phyloP scores from a whole-genome alignment of 2,797 vertebrate species.

The Mormyrops attenuatus region DNA sequence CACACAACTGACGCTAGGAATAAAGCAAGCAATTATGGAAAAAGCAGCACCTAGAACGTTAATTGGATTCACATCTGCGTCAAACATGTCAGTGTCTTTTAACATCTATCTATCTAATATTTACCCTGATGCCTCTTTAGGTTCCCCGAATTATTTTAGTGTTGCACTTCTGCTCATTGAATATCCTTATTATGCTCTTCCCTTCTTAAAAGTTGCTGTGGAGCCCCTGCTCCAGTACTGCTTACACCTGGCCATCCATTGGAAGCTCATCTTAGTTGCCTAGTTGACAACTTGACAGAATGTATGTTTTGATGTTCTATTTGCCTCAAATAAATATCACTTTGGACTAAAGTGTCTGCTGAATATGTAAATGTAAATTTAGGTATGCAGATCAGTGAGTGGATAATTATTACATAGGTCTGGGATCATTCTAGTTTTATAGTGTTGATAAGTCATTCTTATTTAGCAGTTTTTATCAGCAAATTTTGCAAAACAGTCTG shows the following conservation, averaged over 20 bases:
- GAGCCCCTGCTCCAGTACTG: not conserved
- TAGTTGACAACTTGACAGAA: not conserved
- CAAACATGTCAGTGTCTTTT: not conserved
- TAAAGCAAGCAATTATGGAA: not conserved
- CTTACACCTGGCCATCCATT: not conserved
- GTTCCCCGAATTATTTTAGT: not conserved
- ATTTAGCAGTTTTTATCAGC: not conserved
- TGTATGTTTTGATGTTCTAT: not conserved
- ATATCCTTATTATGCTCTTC: not conserved
- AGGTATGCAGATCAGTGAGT: not conserved
- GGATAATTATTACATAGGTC: not conserved
- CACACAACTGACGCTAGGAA: not conserved
- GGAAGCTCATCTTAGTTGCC: not conserved
- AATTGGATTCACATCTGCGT: not conserved
- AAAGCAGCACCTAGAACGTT: not conserved
- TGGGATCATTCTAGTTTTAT: not conserved
- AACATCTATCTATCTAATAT: not conserved
- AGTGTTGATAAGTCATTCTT: not conserved
- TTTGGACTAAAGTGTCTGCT: not conserved
- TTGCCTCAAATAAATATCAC: not conserved
- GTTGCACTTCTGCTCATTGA: not conserved
- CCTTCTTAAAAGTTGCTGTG: not conserved
- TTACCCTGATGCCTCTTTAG: not conserved
- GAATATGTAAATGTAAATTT: not conserved
- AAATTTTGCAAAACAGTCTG: not conserved